Base-by-base conservation (phyloP, 2,888 invertebrate species). In the Epiblema foenella region DNA sequence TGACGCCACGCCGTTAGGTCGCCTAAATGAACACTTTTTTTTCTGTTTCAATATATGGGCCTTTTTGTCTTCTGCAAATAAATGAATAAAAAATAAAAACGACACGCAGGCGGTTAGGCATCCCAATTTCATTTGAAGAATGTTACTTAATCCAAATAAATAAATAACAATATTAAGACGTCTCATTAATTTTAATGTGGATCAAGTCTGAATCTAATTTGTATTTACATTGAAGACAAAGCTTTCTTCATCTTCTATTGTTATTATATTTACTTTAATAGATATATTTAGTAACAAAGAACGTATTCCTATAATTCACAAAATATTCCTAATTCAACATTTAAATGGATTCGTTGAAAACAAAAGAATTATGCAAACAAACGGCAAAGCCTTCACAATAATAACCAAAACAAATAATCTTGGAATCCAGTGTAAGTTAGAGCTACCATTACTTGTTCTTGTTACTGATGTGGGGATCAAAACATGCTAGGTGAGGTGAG, bases 341-440 rank as follows among this genome's bases (percentile, higher is more conserved):
- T 59, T 59, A 51, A 66, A 60, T 49, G 20, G 54, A 46, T 65
- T 60, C 42, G 54, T 18, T n/a, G 15, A 20, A 51, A 68, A 46
- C 62, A 52, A 54, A 69, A 65, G 42, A 60, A 66, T 71, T 56
- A 66, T 62, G 70, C 60, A 66, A 66, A 66, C 42, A 56, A 66
- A 60, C 56, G 20, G 4, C 37, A n/a, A n/a, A 46, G 46, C 46
- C 4, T 42, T 42, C 42, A 42, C 15, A 42, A 12, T 7, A 5
- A n/a, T 46, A n/a, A 46, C 46, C 24, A 24, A 3, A 12, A 46
- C n/a, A n/a, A 46, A 15, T 8, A 1, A n/a, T 8, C n/a, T 46
- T 8, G 4, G 1, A 1, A n/a, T 0, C 46, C 46, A 46, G 1
- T 46, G n/a, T 46, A 46, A n/a, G n/a, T 46, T 4, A 46, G n/a